Evolutionary conservation across 2,797 vertebrate genomes (phyloP).

Genomic region (Hoplostethus atlanticus): DNA sequence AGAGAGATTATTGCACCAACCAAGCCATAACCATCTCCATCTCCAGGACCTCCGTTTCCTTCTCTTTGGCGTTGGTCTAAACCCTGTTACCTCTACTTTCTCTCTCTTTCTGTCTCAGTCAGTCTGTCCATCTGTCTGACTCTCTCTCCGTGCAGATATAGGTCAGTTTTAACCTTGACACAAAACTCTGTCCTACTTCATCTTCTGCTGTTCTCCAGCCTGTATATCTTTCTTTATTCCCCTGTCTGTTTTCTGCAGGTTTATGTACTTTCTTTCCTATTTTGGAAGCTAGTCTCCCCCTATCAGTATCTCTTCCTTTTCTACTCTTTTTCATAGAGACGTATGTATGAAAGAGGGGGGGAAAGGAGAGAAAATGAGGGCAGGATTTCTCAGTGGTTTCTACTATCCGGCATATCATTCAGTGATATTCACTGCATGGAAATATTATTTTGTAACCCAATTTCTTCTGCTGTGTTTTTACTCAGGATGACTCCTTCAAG

Average conservation of each 20-base stretch:
- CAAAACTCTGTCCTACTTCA: constrained; percentile 30
- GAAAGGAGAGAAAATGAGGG: constrained; percentile 25
- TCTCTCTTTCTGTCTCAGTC: not conserved
- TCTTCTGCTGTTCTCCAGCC: constrained; percentile 10
- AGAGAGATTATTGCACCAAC: too few relatives aligned
- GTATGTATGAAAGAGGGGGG: not conserved
- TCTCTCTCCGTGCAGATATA: constrained; percentile 1
- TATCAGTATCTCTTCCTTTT: constrained; percentile 9
- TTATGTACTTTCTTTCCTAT: constrained; percentile 22
- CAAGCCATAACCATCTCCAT: too few relatives aligned
- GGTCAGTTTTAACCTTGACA: constrained; percentile 12
- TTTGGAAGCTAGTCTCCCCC: constrained; percentile 12
- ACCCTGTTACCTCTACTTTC: too few relatives aligned
- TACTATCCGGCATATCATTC: constrained; percentile 16
- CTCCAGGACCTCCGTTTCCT: too few relatives aligned
- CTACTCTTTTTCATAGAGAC: constrained; percentile 17
- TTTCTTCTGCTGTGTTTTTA: constrained; percentile 61
- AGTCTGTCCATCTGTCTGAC: not conserved
- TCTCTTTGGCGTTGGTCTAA: too few relatives aligned
- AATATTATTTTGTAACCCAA: constrained; percentile 48
- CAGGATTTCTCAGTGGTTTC: constrained; percentile 11
- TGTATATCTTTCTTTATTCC: constrained; percentile 13
- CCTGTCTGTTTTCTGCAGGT: constrained; percentile 18
- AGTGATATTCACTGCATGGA: constrained; percentile 29
- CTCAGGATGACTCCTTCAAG: constrained; percentile 96